These are phyloP conservation scores for Athalia rosae DNA, from an alignment of 2,888 invertebrate species.

Conservation along the genomic window DNA sequence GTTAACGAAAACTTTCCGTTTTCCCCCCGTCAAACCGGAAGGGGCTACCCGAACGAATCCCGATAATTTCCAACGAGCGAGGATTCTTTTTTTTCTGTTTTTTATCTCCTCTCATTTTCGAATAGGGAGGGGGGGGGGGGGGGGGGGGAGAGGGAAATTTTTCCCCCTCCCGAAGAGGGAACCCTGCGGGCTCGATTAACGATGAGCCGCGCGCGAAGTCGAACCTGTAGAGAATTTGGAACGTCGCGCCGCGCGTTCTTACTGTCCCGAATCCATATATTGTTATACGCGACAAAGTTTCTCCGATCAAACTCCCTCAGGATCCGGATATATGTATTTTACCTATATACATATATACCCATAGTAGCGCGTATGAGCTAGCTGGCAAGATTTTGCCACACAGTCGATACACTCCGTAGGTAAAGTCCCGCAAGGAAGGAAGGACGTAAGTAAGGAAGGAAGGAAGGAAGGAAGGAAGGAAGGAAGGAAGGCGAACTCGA, in stretches of 20 bases:
- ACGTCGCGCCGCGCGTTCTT: not conserved
- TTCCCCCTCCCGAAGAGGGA: no score
- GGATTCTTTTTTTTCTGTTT: no score
- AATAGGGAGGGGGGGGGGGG: no score
- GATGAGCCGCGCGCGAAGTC: constrained; percentile 1
- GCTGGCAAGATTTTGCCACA: not conserved
- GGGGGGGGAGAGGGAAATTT: no score
- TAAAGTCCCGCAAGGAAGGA: not conserved
- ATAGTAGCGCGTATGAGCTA: not conserved
- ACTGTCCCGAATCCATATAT: constrained; percentile 34
- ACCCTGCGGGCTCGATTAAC: constrained; percentile 27
- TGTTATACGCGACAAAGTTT: constrained; percentile 30
- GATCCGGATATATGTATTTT: not conserved
- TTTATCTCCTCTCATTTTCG: no score
- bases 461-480: not conserved
- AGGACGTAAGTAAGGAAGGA: constrained; percentile 22
- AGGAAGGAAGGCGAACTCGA: constrained; percentile 27
- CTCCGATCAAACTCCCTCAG: constrained; percentile 38
- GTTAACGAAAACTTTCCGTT: no score
- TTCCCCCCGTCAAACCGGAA: no score
- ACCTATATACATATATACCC: no score
- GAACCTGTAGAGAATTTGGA: not conserved
- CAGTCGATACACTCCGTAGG: no score
- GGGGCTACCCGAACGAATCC: no score
- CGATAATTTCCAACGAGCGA: no score